These are phyloP conservation scores for Vespertilio murinus DNA, from an alignment of 2,797 vertebrate species.

Conservation along the genomic window DNA sequence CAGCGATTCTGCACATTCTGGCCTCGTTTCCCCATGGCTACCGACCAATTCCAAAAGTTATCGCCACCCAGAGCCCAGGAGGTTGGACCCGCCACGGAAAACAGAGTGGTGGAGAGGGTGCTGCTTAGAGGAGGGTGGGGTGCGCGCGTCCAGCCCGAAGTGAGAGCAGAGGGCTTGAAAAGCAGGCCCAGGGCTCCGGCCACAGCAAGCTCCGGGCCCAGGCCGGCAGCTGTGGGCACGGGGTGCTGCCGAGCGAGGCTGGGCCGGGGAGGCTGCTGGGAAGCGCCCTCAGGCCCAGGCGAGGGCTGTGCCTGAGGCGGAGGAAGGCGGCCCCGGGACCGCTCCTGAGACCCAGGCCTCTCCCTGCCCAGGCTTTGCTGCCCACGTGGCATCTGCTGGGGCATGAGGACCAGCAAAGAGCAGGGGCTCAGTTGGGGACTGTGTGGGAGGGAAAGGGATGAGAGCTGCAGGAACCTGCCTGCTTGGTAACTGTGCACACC, in stretches of 20 bases:
- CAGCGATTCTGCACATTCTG: background rate
- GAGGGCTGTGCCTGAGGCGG: rapidly evolving
- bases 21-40: rapidly evolving
- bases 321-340: rapidly evolving
- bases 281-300: background rate
- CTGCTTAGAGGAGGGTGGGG: background rate
- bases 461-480: background rate
- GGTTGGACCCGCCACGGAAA: background rate
- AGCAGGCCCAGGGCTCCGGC: background rate
- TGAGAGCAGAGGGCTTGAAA: background rate
- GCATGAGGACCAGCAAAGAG: rapidly evolving
- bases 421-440: rapidly evolving
- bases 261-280: too few species aligned
- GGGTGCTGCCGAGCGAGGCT: background rate
- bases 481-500: background rate
- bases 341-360: background rate
- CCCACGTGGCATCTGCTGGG: rapidly evolving
- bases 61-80: background rate
- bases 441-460: background rate
- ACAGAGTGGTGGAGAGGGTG: background rate
- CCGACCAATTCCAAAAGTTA: background rate
- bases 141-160: background rate
- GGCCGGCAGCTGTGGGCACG: rapidly evolving
- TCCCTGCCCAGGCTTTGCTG: rapidly evolving
- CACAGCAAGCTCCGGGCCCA: background rate